A percentile compares a stretch with the other conserved stretches of the same genome.
Conservation (phyloP, 2,888 invertebrate species). For the Diaphora mendica region DNA sequence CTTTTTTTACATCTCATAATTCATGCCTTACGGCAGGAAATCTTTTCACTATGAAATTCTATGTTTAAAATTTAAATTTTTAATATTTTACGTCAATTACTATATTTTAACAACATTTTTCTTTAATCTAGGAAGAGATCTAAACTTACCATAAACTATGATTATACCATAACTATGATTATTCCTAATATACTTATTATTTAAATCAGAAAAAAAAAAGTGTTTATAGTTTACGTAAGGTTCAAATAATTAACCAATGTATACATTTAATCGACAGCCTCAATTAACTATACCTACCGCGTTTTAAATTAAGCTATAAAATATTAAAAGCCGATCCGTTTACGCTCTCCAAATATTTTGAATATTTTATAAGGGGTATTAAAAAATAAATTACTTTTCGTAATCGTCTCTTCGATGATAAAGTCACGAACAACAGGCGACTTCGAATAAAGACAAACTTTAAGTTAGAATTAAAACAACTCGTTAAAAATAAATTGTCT, state of each 20-base stretch:
- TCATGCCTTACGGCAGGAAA: neutral
- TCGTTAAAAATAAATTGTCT: slow-evolving; percentile 1
- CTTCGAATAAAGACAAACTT: slow-evolving; percentile 41
- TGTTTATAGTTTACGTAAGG: neutral
- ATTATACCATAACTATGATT: neutral
- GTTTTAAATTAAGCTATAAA: slow-evolving; percentile 39
- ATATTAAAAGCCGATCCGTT: slow-evolving; percentile 30
- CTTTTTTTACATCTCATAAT: neutral
- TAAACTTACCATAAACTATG: neutral
- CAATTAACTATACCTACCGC: neutral
- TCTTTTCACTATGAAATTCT: neutral
- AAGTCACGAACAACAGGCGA: slow-evolving; percentile 37
- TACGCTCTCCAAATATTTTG: slow-evolving; percentile 30
- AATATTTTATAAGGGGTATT: slow-evolving; percentile 31
- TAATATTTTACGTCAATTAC: too few species aligned
- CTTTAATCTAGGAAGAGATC: neutral
- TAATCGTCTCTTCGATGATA: slow-evolving; percentile 35
- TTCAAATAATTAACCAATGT: neutral
- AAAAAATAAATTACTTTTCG: slow-evolving; percentile 46
- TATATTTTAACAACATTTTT: neutral
- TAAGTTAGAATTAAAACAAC: slow-evolving; percentile 15
- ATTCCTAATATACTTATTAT: neutral
- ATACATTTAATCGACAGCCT: neutral
- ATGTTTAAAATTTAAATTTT: too few species aligned
- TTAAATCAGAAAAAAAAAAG: neutral